Evolutionary conservation across 2,888 invertebrate species (phyloP).

Genomic region (Folsomia manolachei): DNA sequence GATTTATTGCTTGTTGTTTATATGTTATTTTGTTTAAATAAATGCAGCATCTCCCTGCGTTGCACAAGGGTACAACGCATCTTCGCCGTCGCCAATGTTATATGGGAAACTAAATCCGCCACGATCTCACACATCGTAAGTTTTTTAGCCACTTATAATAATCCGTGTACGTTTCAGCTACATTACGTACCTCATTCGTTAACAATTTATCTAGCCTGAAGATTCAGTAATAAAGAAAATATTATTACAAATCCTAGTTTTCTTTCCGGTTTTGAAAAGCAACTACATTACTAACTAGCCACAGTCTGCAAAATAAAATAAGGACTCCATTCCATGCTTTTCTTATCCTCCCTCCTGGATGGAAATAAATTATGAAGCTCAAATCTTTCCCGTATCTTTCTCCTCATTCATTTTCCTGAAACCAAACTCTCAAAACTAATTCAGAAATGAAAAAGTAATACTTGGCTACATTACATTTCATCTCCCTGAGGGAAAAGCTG

Average conservation of each 20-base stretch:
- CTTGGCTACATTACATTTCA: not conserved
- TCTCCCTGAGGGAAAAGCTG: not conserved
- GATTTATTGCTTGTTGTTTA: too few species aligned
- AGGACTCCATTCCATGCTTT: not conserved
- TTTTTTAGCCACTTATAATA: not conserved
- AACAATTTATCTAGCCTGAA: not conserved
- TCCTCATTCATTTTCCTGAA: too few species aligned
- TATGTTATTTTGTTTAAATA: too few species aligned
- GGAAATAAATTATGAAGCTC: constrained; percentile 8
- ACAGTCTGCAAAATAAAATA: too few species aligned
- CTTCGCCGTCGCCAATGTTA: constrained; percentile 50
- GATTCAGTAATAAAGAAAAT: too few species aligned
- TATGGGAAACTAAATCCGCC: constrained; percentile 50
- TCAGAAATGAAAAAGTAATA: constrained; percentile 4
- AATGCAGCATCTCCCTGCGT: constrained; percentile 52
- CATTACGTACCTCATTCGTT: not conserved
- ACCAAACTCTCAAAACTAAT: constrained; percentile 8
- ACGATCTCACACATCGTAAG: constrained; percentile 46
- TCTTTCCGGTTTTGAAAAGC: not conserved
- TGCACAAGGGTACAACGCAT: constrained; percentile 47
- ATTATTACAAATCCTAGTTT: too few species aligned
- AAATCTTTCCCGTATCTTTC: constrained; percentile 6
- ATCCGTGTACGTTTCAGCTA: not conserved
- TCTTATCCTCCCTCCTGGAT: not conserved
- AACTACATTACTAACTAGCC: too few species aligned